These are phyloP conservation scores for Drosophila emarginata DNA, from an alignment of 2,888 invertebrate species.

Conservation along the genomic window DNA sequence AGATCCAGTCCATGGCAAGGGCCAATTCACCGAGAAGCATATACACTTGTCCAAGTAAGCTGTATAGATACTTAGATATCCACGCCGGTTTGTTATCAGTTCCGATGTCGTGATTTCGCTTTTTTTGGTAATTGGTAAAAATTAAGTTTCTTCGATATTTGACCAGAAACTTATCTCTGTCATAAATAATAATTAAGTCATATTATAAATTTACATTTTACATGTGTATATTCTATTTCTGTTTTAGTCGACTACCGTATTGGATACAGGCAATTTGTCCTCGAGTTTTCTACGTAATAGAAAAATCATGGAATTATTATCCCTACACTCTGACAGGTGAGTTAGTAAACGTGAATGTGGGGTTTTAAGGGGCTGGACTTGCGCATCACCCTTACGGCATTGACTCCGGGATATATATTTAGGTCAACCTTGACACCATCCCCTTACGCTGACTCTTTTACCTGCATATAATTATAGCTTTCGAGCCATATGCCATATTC, in stretches of 20 bases:
- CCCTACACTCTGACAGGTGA: constrained; percentile 93
- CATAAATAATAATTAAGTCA: neutral
- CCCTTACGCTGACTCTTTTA: constrained; percentile 24
- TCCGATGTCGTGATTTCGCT: neutral
- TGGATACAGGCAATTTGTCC: constrained; percentile 95
- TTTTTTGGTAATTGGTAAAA: neutral
- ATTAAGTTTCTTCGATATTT: neutral
- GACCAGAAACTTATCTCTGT: neutral
- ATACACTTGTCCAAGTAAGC: constrained; percentile 92
- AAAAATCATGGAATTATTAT: constrained; percentile 97
- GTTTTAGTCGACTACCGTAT: constrained; percentile 89
- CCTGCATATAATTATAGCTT: constrained; percentile 4
- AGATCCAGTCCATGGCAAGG: constrained; percentile 90
- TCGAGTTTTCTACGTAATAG: constrained; percentile 95
- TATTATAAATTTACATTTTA: neutral
- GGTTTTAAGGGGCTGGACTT: constrained; percentile 28
- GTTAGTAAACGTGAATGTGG: constrained; percentile 24
- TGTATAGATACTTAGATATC: neutral
- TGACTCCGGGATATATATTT: neutral
- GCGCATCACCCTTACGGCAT: constrained; percentile 4
- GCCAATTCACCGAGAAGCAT: constrained; percentile 94
- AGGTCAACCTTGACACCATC: constrained; percentile 12
- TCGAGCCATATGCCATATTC: constrained; percentile 45
- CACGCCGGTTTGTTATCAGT: constrained; percentile 2
- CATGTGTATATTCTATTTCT: neutral